Base-by-base conservation (phyloP, 2,888 invertebrate genomes). In the Pharmacophagus antenor region DNA sequence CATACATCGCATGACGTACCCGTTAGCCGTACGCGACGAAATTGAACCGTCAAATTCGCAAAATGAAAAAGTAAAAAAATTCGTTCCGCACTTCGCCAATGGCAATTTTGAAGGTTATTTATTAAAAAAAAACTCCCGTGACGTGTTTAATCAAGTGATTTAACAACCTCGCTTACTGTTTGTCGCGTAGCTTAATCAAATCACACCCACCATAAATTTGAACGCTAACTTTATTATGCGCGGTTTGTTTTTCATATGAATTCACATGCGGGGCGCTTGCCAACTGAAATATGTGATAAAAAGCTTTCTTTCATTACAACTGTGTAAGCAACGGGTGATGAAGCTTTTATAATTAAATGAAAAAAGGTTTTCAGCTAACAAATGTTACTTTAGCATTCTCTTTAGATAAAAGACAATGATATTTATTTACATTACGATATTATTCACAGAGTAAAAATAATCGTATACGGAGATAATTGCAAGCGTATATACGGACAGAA, bases 121-220 rank as follows among this genome's bases (percentile, higher is more conserved):
- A n/a, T n/a, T n/a, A n/a, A n/a, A 31, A 31, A 31, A 54, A 54
- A 54, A n/a, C 25, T 12, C n/a, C n/a, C n/a, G 51, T 21, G 20
- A 46, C 20, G 7, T 54, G 44, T 54, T 42, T 54, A 46, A 54
- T 46, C 27, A 27, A 54, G 54, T 25, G 44, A 54, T 54, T 44
- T 23, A 54, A 54, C 44, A 54, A 21, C 25, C 21, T 5, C 44
- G 42, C 42, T 20, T 42, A 42, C 27, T 54, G 54, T 54, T 54
- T 54, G 54, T 54, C 15, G 25, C 22, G 23, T 1, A 18, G 20
- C 44, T 46, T 54, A 54, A 54, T 54, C 25, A 46, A 54, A 54
- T 54, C 44, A 25, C 44, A 15, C 1, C n/a, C n/a, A 6, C 20
- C 42, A 20, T 44, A 8, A 18, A 42, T 42, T 42, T 15, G 7